These are phyloP conservation scores for Arge pagana DNA, from an alignment of 2,888 invertebrate species.

Conservation along the genomic window DNA sequence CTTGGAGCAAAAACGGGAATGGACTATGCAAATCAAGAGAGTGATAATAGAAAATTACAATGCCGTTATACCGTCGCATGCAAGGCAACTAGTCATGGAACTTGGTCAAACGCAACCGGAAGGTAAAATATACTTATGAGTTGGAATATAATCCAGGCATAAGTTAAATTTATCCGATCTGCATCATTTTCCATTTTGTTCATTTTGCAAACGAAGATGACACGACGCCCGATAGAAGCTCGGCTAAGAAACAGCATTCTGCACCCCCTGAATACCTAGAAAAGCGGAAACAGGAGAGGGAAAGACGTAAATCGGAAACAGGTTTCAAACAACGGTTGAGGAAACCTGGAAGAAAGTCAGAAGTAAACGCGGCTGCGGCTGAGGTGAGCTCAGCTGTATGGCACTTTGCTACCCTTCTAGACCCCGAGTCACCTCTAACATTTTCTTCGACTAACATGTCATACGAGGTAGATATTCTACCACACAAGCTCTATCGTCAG, in stretches of 20 bases:
- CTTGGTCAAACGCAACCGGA: conserved; percentile 78
- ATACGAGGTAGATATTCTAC: conserved; percentile 56
- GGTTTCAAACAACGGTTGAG: conserved; percentile 65
- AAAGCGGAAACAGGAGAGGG: conserved; percentile 76
- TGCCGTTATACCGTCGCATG: conserved; percentile 92
- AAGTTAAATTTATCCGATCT: conserved; percentile 9
- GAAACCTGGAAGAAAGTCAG: conserved; percentile 61
- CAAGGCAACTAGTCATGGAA: conserved; percentile 88
- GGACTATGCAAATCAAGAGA: conserved; percentile 79
- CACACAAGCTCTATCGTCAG: conserved; percentile 14
- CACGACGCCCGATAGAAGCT: conserved; percentile 66
- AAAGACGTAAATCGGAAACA: conserved; percentile 69
- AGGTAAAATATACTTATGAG: conserved; percentile 58
- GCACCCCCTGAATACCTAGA: conserved; percentile 88
- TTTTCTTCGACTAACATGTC: conserved; percentile 55
- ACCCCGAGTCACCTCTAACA: conserved; percentile 4
- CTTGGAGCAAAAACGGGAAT: conserved; percentile 83
- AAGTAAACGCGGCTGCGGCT: conserved; percentile 39
- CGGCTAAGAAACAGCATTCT: conserved; percentile 75
- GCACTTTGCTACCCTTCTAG: conserved; percentile 36
- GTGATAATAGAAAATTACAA: conserved; percentile 94
- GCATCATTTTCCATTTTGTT: background rate
- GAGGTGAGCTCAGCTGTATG: conserved; percentile 48
- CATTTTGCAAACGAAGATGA: conserved; percentile 61
- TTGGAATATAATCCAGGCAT: background rate